Conservation (phyloP, 2,113 vertebrate species). For the Fulmarus glacialis region DNA sequence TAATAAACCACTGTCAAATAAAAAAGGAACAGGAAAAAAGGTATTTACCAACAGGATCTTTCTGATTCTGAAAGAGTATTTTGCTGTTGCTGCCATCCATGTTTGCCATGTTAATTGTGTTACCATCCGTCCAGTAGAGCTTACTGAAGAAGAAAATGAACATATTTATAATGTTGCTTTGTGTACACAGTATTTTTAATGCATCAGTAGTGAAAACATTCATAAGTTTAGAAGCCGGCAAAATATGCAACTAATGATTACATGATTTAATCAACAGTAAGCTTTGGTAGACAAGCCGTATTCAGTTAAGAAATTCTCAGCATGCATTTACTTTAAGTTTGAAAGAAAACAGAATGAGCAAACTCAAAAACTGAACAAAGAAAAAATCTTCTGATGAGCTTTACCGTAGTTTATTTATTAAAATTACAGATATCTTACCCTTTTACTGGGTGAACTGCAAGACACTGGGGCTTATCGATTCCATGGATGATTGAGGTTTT, state of each 20-base stretch:
- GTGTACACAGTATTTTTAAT: not conserved
- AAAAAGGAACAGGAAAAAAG: not conserved
- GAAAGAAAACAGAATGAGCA: not conserved
- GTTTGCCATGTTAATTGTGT: slow-evolving; percentile 96
- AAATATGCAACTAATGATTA: not conserved
- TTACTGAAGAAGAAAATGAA: slow-evolving; percentile 78
- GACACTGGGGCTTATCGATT: slow-evolving; percentile 95
- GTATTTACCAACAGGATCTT: slow-evolving; percentile 91
- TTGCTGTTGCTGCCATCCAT: slow-evolving; percentile 99
- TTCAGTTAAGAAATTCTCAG: not conserved
- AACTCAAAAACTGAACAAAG: not conserved
- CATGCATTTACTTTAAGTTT: not conserved
- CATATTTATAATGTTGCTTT: not conserved
- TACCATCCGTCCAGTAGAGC: slow-evolving; percentile 97
- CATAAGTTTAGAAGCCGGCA: not conserved
- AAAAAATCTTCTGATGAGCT: not conserved
- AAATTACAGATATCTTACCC: slow-evolving; percentile 84
- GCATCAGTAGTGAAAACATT: not conserved
- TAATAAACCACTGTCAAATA: not conserved
- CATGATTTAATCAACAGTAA: not conserved
- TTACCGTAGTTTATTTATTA: not conserved
- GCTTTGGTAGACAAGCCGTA: not conserved
- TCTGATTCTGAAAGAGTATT: slow-evolving; percentile 96
- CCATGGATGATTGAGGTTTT: slow-evolving; percentile 98
- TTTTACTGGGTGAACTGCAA: slow-evolving; percentile 92